Conservation (phyloP, 2,797 vertebrate species). For the Scomberomorus guttatus region DNA sequence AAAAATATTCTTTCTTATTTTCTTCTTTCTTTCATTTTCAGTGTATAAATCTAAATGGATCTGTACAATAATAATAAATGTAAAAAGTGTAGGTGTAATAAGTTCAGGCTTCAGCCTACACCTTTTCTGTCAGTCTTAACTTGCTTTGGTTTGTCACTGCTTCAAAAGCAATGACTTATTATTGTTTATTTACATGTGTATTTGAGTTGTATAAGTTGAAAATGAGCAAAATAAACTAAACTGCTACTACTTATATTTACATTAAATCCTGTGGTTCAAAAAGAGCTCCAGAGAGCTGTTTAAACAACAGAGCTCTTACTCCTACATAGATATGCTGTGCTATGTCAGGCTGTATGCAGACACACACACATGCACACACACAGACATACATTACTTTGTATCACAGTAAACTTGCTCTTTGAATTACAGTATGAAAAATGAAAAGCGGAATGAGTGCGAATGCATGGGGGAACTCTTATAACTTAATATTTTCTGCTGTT, state of each 20-base stretch:
- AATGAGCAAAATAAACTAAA: too few relatives aligned
- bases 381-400: slow-evolving; percentile 9
- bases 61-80: too few relatives aligned
- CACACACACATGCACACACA: not conserved
- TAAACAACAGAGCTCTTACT: slow-evolving; percentile 61
- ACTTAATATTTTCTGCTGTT: slow-evolving; percentile 11
- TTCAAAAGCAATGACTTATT: too few relatives aligned
- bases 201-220: too few relatives aligned
- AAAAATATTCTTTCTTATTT: too few relatives aligned
- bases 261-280: slow-evolving; percentile 25
- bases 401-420: not conserved
- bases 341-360: slow-evolving; percentile 3
- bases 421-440: slow-evolving; percentile 10
- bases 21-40: not conserved
- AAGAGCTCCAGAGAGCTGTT: slow-evolving; percentile 53
- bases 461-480: not conserved
- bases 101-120: too few relatives aligned
- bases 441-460: slow-evolving; percentile 5
- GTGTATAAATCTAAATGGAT: too few relatives aligned
- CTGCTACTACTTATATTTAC: slow-evolving; percentile 14
- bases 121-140: too few relatives aligned
- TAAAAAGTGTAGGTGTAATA: too few relatives aligned
- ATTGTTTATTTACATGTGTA: too few relatives aligned
- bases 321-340: slow-evolving; percentile 30
- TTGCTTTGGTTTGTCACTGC: too few relatives aligned